Conservation (phyloP, 2,113 vertebrate genomes). For the Lagenorhynchus albirostris region DNA sequence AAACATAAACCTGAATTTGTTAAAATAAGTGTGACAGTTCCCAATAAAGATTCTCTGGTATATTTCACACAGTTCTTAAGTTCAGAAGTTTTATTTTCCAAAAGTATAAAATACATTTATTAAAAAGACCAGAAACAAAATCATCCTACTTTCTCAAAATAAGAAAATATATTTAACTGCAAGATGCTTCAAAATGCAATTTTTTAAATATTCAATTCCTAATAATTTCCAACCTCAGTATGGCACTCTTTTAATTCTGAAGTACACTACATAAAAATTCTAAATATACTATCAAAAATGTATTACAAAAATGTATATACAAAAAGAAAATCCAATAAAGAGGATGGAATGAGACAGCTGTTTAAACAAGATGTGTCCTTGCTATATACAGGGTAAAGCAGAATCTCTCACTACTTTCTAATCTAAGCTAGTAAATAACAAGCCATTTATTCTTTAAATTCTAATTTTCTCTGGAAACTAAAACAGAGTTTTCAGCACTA, state of each 20-base stretch:
- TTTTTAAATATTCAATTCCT: slow-evolving; percentile 23
- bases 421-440: background rate
- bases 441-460: slow-evolving; percentile 27
- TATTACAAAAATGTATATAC: background rate
- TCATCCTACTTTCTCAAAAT: slow-evolving; percentile 18
- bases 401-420: slow-evolving; percentile 52
- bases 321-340: slow-evolving; percentile 58
- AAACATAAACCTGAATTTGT: slow-evolving; percentile 25
- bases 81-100: background rate
- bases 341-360: slow-evolving; percentile 47
- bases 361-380: slow-evolving; percentile 23
- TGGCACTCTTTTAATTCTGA: slow-evolving; percentile 38
- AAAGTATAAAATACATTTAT: slow-evolving; percentile 27
- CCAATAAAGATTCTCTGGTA: slow-evolving; percentile 28
- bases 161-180: slow-evolving; percentile 19
- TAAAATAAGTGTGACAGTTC: slow-evolving; percentile 1
- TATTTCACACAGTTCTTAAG: background rate
- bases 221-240: slow-evolving; percentile 54
- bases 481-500: slow-evolving; percentile 19
- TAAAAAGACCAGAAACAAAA: slow-evolving; percentile 51
- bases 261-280: slow-evolving; percentile 3
- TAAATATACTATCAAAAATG: slow-evolving; percentile 45
- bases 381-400: background rate
- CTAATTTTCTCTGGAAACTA: slow-evolving; percentile 26
- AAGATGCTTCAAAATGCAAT: slow-evolving; percentile 42